phyloP scores from a whole-genome alignment of 2,888 invertebrate species.

The Lordiphosa fenestrarum region DNA sequence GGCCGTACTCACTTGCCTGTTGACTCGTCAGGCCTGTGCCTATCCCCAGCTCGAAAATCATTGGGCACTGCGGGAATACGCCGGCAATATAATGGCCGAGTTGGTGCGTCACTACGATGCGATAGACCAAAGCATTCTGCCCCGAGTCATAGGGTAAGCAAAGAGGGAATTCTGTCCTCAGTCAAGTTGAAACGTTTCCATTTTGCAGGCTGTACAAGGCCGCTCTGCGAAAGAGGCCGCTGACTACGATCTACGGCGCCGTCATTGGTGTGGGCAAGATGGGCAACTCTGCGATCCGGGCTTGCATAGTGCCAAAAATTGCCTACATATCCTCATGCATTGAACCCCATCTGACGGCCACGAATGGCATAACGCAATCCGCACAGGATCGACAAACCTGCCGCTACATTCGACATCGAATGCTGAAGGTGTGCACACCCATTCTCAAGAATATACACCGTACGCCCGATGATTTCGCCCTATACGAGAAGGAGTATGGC shows the following conservation, averaged over 20 bases:
- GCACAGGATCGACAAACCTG: conserved; percentile 11
- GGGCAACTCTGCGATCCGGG: conserved; percentile 22
- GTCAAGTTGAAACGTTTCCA: too few species aligned
- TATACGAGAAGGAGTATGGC: conserved; percentile 21
- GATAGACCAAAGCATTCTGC: conserved; percentile 9
- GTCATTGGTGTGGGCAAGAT: conserved; percentile 40
- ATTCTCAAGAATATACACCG: conserved; percentile 21
- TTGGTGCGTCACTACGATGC: conserved; percentile 14
- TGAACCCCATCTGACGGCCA: conserved; percentile 9
- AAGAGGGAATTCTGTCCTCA: too few species aligned
- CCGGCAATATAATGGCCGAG: conserved; percentile 23
- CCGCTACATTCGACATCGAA: conserved; percentile 28
- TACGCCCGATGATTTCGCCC: conserved; percentile 6
- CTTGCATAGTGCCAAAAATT: conserved; percentile 31
- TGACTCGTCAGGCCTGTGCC: conserved; percentile 10
- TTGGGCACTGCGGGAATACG: conserved; percentile 41
- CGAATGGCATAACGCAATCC: not conserved
- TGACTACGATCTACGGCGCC: conserved; percentile 41
- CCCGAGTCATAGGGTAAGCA: conserved; percentile 32
- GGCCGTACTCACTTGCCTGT: conserved; percentile 27
- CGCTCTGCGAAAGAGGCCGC: conserved; percentile 7
- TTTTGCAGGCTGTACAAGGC: conserved; percentile 28
- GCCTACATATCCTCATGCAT: conserved; percentile 24
- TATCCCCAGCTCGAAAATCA: conserved; percentile 20
- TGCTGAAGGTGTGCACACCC: conserved; percentile 36